Evolutionary conservation across 2,888 invertebrate species (phyloP).

Genomic region (Rhamnusium bicolor): DNA sequence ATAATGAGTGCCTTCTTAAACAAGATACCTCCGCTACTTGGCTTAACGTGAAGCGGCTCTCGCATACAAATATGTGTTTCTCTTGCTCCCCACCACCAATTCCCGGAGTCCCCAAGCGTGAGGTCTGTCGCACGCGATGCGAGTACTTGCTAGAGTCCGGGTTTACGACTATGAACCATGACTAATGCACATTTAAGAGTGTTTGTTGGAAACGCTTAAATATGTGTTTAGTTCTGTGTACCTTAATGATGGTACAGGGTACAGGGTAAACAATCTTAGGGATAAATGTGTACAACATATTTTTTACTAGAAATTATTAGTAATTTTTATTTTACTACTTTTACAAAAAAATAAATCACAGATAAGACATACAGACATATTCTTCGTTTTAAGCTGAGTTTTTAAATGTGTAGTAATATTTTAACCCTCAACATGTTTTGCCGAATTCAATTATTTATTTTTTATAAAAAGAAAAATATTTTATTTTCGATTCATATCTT

Average conservation of each 20-base stretch:
- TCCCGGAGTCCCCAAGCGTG: conserved; percentile 14
- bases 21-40: conserved; percentile 42
- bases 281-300: too few species aligned
- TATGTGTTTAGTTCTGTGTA: conserved; percentile 11
- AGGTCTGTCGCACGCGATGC: conserved; percentile 18
- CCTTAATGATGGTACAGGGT: not conserved
- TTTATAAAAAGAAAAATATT: too few species aligned
- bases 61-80: conserved; percentile 38
- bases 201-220: conserved; percentile 33
- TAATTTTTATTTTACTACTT: too few species aligned
- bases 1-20: conserved; percentile 53
- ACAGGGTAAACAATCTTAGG: not conserved
- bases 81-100: not conserved
- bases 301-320: too few species aligned
- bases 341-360: too few species aligned
- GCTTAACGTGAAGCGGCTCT: conserved; percentile 33
- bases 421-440: too few species aligned
- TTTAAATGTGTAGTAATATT: too few species aligned
- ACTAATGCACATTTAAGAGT: conserved; percentile 47
- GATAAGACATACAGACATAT: too few species aligned
- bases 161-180: conserved; percentile 39
- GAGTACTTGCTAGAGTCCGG: conserved; percentile 31
- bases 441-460: too few species aligned
- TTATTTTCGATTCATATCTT: too few species aligned
- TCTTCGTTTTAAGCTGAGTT: too few species aligned